Evolutionary conservation across 2,113 vertebrate species (phyloP), one percentile per base, ranked within the genome.

Genomic region (Sander vitreus): DNA sequence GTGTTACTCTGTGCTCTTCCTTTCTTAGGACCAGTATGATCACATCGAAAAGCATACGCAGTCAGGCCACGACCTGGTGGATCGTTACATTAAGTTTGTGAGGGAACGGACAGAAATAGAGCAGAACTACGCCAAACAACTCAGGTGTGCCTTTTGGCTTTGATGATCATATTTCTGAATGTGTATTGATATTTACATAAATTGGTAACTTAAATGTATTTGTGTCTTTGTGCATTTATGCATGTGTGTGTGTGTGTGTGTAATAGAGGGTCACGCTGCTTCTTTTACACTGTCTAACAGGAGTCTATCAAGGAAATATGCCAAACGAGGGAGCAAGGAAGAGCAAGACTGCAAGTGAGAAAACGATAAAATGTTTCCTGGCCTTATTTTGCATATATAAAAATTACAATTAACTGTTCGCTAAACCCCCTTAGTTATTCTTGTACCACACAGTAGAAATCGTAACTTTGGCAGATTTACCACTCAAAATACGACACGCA

Each of bases 21-120:
- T 64, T 62, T 72, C 18, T 62, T 8, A 97, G 97, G 97, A 97
- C 92, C 97, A 97, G 90, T 95, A 94, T 76, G 97, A 97, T 50
- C 96, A 92, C 73, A 94, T 97, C 0, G 97, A 97, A 79, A 96
- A 96, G 63, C 97, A 97, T 83, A 97, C 97, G 3, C 96, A 96
- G 80, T 95, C 93, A 19, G 97, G 97, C 5, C 92, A 96, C 51
- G 97, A 97, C 81, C 93, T 97, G 83, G 74, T 96, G 93, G 97
- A 97, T 30, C 95, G 94, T 60, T 97, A 97, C 18, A 94, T 97
- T 36, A 97, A 97, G 93, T 97, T 97, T 85, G 97, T 97, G 65
- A 97, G 95, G 87, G 97, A 97, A 25, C 90, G 97, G 65, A 94
- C 95, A 0, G 97, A 97, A 48, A 95, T 97, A 6, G 97, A 97